These are phyloP conservation scores for Drosophila birchii DNA, from an alignment of 2,888 invertebrate genomes.

Conservation along the genomic window DNA sequence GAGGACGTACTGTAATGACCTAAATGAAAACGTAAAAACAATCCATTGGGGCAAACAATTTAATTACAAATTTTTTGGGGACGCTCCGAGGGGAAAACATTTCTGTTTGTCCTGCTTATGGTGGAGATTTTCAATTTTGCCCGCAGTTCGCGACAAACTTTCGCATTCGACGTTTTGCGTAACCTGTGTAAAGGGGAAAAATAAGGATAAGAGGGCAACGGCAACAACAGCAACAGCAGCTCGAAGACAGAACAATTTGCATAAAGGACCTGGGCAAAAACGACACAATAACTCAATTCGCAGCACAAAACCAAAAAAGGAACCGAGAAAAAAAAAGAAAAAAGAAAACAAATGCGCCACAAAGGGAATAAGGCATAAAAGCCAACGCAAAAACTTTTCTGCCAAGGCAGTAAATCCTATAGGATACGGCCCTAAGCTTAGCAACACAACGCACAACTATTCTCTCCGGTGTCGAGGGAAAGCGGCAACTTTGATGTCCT, in stretches of 20 bases:
- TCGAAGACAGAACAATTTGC: conserved; percentile 45
- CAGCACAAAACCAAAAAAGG: conserved; percentile 48
- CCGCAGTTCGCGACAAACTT: conserved; percentile 32
- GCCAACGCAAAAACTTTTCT: conserved; percentile 53
- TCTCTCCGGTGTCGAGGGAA: conserved; percentile 63
- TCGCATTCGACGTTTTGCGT: conserved; percentile 25
- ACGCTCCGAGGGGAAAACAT: conserved; percentile 33
- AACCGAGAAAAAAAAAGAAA: conserved; percentile 33
- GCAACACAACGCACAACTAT: conserved; percentile 60
- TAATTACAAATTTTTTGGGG: conserved; percentile 64
- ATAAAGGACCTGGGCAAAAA: conserved; percentile 41
- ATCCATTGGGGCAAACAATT: conserved; percentile 66
- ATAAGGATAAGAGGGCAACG: conserved; percentile 8
- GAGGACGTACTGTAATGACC: neutral
- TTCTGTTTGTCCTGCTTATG: conserved; percentile 27
- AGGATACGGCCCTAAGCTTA: conserved; percentile 55
- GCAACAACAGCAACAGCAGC: conserved; percentile 45
- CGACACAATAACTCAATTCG: conserved; percentile 76
- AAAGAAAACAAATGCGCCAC: conserved; percentile 55
- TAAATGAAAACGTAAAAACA: conserved; percentile 41
- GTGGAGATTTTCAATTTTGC: conserved; percentile 43
- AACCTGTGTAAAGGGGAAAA: conserved; percentile 30
- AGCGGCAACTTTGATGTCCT: conserved; percentile 44
- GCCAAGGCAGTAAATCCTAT: conserved; percentile 36
- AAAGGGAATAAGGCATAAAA: conserved; percentile 54